Evolutionary conservation across 2,797 vertebrate species (phyloP), one percentile per base, ranked within the genome.

Genomic region (Anguilla pacifica): DNA sequence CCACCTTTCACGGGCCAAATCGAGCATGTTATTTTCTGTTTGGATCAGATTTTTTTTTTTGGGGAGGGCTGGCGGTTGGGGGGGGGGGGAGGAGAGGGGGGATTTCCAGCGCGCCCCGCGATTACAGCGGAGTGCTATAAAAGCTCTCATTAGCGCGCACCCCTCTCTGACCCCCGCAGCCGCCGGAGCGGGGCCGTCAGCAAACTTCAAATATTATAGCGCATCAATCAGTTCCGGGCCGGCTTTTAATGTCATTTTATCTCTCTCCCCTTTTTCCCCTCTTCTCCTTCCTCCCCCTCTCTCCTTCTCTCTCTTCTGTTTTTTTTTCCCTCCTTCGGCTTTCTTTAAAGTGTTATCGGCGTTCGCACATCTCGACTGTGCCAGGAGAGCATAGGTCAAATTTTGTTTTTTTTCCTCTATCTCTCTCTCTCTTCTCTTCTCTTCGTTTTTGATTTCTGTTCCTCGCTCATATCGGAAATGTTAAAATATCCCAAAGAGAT

Each of bases 21-120:
- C 90, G 95, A 97, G 96, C 96, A 97, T 97, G 97, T 97, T 97
- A 97, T 97, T 97, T 97, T 97, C 95, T 96, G 96, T 96, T 97
- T 96, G 97, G 96, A 96, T 97, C 96, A 96, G 95, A 96, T 97
- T 96, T 95, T 93, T 94, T 35, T 35, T 35, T 35, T 35, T 35
- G 35, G 94, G 96, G 94, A 94, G 96, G 94, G 95, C 95, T 94
- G 96, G 96, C 96, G 93, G 95, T 95, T 95, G 97, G 35, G 35
- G 35, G 35, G 35, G 1, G 35, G 35, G 35, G 35, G 35, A 1
- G 35, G 35, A 35, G 35, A 35, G 35, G 35, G 35, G 35, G 35
- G 35, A 1, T 35, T 35, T 95, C 95, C 94, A 91, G 92, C 94
- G 39, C 74, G 17, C 74, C 91, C 92, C 95, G 93, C 95, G 95